Percentiles rank a stretch among this genome's conserved stretches.
Evolutionary conservation across 2,888 invertebrate genomes (phyloP).

Genomic region (Metopia argyrocephala): DNA sequence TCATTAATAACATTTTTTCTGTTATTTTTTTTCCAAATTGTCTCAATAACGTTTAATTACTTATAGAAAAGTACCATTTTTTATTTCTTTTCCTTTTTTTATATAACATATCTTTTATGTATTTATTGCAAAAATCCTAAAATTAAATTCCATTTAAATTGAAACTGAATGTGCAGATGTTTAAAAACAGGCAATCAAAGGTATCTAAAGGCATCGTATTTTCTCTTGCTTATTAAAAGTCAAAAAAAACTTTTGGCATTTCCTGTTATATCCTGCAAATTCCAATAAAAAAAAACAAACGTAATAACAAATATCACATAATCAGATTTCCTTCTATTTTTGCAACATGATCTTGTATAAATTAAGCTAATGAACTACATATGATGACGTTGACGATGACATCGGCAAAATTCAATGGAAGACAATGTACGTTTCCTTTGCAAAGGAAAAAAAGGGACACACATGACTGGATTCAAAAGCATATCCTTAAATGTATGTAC

Average conservation of each 20-base stretch:
- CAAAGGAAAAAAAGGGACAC: conserved; percentile 7
- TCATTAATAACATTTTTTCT: background rate
- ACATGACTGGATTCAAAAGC: conserved; percentile 20
- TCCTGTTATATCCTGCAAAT: conserved; percentile 32
- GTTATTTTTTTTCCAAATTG: background rate
- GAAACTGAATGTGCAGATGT: background rate
- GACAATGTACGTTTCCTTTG: conserved; percentile 48
- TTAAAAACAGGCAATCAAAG: background rate
- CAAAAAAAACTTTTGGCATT: conserved; percentile 22
- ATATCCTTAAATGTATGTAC: background rate
- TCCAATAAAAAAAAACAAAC: background rate
- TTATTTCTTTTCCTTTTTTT: background rate
- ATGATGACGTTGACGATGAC: conserved; percentile 21
- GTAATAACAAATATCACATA: conserved; percentile 15
- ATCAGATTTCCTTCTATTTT: conserved; percentile 60
- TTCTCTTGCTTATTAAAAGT: background rate
- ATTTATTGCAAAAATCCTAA: too few species aligned
- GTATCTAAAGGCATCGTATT: background rate
- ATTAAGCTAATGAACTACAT: conserved; percentile 73
- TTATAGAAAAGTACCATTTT: conserved; percentile 23
- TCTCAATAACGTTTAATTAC: conserved; percentile 28
- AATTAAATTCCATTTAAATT: too few species aligned
- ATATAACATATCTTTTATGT: too few species aligned
- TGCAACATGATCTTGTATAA: conserved; percentile 72
- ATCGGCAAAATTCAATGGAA: conserved; percentile 10